Percentiles rank a stretch among this genome's conserved stretches.
Conservation (phyloP, 2,113 vertebrate species). For the Oncorhynchus clarkii region DNA sequence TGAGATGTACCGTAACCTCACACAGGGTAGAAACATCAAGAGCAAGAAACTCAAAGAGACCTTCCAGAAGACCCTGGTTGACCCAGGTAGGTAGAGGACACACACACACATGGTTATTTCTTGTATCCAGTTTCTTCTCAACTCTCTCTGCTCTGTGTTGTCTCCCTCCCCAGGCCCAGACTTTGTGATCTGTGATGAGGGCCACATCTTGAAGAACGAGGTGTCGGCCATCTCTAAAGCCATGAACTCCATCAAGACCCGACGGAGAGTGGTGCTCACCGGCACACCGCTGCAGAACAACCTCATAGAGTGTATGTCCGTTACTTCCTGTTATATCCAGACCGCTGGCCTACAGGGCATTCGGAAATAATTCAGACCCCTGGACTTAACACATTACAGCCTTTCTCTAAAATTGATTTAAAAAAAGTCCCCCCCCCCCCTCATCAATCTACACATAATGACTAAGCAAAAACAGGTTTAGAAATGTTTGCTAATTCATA, state of each 20-base stretch:
- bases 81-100: slow-evolving; percentile 83
- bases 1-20: slow-evolving; percentile 98
- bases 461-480: too few species aligned
- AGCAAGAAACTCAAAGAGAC: slow-evolving; percentile 97
- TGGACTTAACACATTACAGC: too few species aligned
- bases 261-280: slow-evolving; percentile 90
- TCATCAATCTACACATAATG: too few species aligned
- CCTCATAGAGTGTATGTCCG: slow-evolving; percentile 91
- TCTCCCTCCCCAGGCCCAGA: slow-evolving; percentile 82
- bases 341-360: too few species aligned
- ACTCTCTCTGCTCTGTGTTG: neutral
- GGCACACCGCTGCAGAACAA: slow-evolving; percentile 98
- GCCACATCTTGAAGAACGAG: slow-evolving; percentile 96
- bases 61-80: slow-evolving; percentile 92
- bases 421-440: too few species aligned
- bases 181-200: slow-evolving; percentile 96
- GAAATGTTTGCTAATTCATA: too few species aligned
- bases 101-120: neutral
- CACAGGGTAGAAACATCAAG: slow-evolving; percentile 94
- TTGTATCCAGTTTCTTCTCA: neutral
- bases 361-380: too few species aligned
- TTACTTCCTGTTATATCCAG: neutral
- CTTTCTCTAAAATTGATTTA: too few species aligned
- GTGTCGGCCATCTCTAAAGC: slow-evolving; percentile 95
- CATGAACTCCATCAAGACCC: slow-evolving; percentile 94